Conservation (phyloP, 2,888 invertebrate species). For the Clostera curtula region DNA sequence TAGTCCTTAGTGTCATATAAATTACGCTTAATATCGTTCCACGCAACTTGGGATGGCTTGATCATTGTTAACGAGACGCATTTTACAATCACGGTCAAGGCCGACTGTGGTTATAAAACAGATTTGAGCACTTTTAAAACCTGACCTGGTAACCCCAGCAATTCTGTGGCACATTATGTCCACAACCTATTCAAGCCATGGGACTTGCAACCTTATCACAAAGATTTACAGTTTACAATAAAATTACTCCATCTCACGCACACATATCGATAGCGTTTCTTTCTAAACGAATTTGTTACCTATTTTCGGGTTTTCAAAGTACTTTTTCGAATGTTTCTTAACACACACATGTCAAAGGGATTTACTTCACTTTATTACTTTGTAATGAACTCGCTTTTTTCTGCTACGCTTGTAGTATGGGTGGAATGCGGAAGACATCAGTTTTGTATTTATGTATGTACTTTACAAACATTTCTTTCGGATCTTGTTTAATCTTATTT, state of each 20-base stretch:
- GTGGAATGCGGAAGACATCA: not conserved
- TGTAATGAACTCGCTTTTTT: not conserved
- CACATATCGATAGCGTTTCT: too few species aligned
- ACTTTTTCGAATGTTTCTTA: not conserved
- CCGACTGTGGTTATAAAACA: constrained; percentile 5
- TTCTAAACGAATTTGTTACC: too few species aligned
- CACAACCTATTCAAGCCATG: constrained; percentile 5
- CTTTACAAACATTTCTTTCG: too few species aligned
- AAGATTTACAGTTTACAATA: too few species aligned
- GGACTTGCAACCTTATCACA: constrained; percentile 11
- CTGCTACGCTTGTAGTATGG: not conserved
- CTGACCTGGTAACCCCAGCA: constrained; percentile 14
- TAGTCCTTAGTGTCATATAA: too few species aligned
- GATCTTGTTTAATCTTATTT: too few species aligned
- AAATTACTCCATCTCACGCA: too few species aligned
- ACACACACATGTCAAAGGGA: not conserved
- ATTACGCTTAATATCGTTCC: too few species aligned
- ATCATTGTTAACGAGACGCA: not conserved
- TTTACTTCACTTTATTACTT: not conserved
- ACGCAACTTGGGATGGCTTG: too few species aligned
- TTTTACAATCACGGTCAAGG: constrained; percentile 6
- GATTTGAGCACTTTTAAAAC: constrained; percentile 15
- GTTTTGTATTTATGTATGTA: not conserved
- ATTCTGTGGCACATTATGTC: constrained; percentile 9
- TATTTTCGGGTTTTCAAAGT: too few species aligned